Evolutionary conservation across 2,113 vertebrate species (phyloP).

Genomic region (Xenopus tropicalis): DNA sequence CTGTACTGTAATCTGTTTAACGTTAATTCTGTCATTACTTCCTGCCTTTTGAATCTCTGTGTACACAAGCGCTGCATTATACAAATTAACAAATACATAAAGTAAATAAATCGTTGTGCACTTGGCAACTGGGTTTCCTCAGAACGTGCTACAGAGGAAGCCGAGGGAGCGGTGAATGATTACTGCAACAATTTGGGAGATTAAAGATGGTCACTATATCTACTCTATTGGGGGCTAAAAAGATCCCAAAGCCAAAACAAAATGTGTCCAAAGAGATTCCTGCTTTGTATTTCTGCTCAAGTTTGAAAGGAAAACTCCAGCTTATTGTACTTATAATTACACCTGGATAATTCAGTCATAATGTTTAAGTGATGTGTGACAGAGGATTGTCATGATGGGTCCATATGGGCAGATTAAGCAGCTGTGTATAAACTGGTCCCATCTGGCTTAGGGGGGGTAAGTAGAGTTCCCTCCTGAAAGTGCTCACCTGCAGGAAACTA

Average conservation of each 20-base stretch:
- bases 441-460: no score
- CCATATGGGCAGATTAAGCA: no score
- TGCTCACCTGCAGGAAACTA: no score
- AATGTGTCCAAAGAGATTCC: no score
- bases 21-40: slow-evolving; percentile 31
- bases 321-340: no score
- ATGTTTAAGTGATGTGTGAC: no score
- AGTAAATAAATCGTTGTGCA: slow-evolving; percentile 34
- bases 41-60: slow-evolving; percentile 7
- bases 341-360: no score
- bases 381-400: no score
- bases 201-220: neutral
- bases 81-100: slow-evolving; percentile 38
- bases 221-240: neutral
- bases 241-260: neutral
- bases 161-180: slow-evolving; percentile 6
- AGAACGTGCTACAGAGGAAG: neutral
- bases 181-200: slow-evolving; percentile 11
- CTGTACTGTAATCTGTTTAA: slow-evolving; percentile 32
- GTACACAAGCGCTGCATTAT: slow-evolving; percentile 26
- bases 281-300: no score
- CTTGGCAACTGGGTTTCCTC: neutral
- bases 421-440: no score
- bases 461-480: no score
- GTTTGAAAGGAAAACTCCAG: no score